Base-by-base conservation (phyloP, 2,113 vertebrate species). In the Spheniscus mendiculus region DNA sequence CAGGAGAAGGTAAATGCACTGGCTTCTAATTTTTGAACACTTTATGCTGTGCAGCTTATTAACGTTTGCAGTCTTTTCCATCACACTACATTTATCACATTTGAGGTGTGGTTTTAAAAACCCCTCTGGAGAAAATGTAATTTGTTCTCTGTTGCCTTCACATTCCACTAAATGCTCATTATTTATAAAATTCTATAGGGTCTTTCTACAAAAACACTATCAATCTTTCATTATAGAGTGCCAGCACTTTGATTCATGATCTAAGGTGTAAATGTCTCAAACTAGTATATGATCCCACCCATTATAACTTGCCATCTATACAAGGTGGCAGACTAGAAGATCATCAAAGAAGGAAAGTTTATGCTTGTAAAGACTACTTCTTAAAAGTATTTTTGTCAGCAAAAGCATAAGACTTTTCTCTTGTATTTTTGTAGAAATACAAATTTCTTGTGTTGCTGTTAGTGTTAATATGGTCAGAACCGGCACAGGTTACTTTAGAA, bases 101-200 rank as follows among this genome's bases (percentile, higher is more conserved):
- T 72, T 65, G 91, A 89, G 71, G 92, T 74, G 55, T 94, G 92
- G 81, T 93, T 97, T 96, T 87, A 72, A 94, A 96, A 97, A 92
- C n/a, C 55, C 40, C 93, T 95, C 82, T 95, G 83, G 86, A 94
- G 94, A 83, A 98, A 94, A 93, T 59, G 58, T 90, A 90, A 92
- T 97, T 96, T 96, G 77, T 95, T 92, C 77, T 95, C 80, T 95
- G 79, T 93, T 91, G 89, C 87, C 61, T 97, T 56, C 36, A 88
- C 86, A 80, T 98, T 96, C 94, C 53, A 89, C 93, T 94, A 97
- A 97, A 96, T 45, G 66, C 52, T 96, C 94, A 94, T 97, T 94
- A 97, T 96, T 98, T 95, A 97, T 91, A 93, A 95, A 97, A 95
- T 95, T 94, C 94, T 97, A 86, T 95, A 95, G 90, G 84, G 50